phyloP scores from a whole-genome alignment of 2,797 vertebrate species.

The Hypotaenidia philippensis region DNA sequence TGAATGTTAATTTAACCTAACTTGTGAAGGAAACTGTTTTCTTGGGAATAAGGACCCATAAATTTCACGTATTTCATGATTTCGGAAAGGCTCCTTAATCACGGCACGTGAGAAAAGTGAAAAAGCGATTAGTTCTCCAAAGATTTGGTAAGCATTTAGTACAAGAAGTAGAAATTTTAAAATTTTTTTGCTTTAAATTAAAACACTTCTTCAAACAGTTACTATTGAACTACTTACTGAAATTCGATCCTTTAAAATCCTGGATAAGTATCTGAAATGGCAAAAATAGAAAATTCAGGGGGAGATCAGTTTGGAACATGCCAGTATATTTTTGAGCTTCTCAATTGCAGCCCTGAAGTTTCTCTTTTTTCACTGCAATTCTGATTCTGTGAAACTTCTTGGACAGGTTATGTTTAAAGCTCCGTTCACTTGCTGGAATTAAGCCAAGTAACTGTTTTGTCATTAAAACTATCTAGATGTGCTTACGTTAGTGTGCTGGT shows the following conservation, averaged over 20 bases:
- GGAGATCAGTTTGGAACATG: not conserved
- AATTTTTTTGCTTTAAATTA: not conserved
- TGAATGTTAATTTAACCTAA: conserved; percentile 30
- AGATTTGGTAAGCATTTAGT: not conserved
- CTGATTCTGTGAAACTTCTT: conserved; percentile 51
- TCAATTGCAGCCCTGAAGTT: conserved; percentile 19
- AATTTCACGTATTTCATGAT: not conserved
- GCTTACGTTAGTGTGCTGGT: conserved; percentile 21
- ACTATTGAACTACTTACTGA: conserved; percentile 4
- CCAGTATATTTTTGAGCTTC: conserved; percentile 47
- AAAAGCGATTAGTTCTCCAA: not conserved
- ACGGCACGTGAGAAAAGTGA: not conserved
- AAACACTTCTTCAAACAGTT: conserved; percentile 14
- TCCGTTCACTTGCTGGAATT: conserved; percentile 38
- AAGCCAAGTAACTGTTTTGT: conserved; percentile 56
- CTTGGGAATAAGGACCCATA: not conserved
- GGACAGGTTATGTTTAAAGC: conserved; percentile 46
- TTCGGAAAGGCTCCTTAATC: conserved; percentile 15
- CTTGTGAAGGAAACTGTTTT: conserved; percentile 9
- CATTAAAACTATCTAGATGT: conserved; percentile 26
- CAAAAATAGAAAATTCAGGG: not conserved
- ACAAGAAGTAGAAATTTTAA: not conserved
- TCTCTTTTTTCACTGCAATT: conserved; percentile 38
- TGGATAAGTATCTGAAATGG: conserved; percentile 11
- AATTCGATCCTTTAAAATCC: conserved; percentile 11